Conservation (phyloP, 2,113 vertebrate genomes). For the Clarias gariepinus region DNA sequence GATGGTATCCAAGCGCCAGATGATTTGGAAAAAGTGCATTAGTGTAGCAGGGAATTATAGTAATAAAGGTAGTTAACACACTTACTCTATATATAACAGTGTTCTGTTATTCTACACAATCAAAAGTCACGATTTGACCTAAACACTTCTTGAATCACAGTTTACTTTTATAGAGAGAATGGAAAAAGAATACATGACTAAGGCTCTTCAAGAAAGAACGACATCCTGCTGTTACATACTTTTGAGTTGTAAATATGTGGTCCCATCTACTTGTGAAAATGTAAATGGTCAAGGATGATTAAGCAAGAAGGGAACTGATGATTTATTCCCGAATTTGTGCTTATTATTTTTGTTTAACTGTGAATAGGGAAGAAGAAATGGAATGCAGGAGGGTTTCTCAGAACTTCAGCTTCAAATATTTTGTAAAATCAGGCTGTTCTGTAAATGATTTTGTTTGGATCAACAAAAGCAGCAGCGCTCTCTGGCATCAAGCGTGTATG, state of each 20-base stretch:
- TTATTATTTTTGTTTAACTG: background rate
- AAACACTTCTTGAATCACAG: no score
- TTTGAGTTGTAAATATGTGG: background rate
- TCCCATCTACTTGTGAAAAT: background rate
- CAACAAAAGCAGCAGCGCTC: background rate
- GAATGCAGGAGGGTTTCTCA: background rate
- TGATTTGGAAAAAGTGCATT: no score
- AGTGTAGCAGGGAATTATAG: no score
- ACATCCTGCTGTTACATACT: background rate
- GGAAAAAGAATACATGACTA: background rate
- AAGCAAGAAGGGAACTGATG: background rate
- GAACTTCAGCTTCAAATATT: background rate
- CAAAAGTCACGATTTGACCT: no score
- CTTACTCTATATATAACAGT: no score
- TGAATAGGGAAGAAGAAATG: background rate
- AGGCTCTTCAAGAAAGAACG: background rate
- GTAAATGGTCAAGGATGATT: background rate
- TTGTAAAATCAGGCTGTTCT: background rate
- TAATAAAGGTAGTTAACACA: no score
- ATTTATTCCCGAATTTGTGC: background rate
- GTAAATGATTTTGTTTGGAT: constrained; percentile 24
- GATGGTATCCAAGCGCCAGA: no score
- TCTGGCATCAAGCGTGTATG: background rate
- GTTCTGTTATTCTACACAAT: no score
- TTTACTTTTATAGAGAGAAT: background rate